Percentiles rank a stretch among this genome's conserved stretches.
Conservation (phyloP, 2,113 vertebrate species). For the Corydoras maculifer region DNA sequence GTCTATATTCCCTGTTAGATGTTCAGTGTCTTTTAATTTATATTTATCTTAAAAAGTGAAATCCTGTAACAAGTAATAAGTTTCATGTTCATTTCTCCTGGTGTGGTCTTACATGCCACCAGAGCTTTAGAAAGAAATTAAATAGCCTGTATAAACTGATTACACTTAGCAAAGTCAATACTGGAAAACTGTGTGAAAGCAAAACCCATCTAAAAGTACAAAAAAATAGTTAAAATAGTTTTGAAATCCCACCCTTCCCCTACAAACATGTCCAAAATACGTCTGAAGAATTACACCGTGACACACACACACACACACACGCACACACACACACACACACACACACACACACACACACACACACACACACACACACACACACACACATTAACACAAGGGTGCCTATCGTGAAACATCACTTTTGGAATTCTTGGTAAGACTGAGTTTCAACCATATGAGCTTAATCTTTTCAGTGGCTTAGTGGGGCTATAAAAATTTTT, state of each 20-base stretch:
- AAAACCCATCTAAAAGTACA: slow-evolving; percentile 29
- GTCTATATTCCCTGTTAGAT: no score
- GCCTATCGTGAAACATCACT: slow-evolving; percentile 49
- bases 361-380: slow-evolving; percentile 21
- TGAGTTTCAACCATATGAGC: slow-evolving; percentile 50
- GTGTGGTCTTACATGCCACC: slow-evolving; percentile 23
- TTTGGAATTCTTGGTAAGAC: slow-evolving; percentile 48
- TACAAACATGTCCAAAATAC: slow-evolving; percentile 51
- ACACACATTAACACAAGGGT: slow-evolving; percentile 39
- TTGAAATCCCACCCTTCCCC: slow-evolving; percentile 45
- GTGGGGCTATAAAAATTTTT: slow-evolving; percentile 13
- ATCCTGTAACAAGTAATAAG: no score
- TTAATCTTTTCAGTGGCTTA: slow-evolving; percentile 34
- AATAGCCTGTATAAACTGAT: slow-evolving; percentile 33
- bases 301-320: slow-evolving; percentile 38
- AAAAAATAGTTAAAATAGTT: slow-evolving; percentile 50
- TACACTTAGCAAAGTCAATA: slow-evolving; percentile 40
- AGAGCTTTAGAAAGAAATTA: slow-evolving; percentile 14
- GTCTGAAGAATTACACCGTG: slow-evolving; percentile 55
- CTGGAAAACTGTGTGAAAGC: slow-evolving; percentile 24
- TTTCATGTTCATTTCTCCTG: no score
- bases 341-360: slow-evolving; percentile 14
- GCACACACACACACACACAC: slow-evolving; percentile 29
- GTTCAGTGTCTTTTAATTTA: no score
- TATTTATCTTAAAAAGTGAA: no score